phyloP scores from a whole-genome alignment of 2,797 vertebrate genomes.

The Tympanoctomys barrerae region DNA sequence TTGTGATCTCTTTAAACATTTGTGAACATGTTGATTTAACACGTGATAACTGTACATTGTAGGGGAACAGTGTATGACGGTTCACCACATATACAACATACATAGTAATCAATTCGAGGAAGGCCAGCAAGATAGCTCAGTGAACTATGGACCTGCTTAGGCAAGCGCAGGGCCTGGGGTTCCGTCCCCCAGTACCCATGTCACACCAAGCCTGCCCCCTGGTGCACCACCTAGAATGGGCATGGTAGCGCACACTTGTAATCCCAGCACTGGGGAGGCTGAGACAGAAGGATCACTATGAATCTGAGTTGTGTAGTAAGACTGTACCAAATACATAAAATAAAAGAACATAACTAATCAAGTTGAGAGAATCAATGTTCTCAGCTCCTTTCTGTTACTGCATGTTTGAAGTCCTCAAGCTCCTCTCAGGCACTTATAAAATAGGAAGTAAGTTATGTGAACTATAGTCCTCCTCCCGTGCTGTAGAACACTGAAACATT shows the following conservation, averaged over 20 bases:
- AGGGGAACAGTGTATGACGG: not conserved
- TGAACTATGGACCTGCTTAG: too few relatives aligned
- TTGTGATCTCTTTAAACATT: not conserved
- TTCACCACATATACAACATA: not conserved
- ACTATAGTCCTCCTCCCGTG: not conserved
- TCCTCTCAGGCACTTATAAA: not conserved
- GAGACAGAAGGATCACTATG: too few relatives aligned
- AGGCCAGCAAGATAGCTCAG: too few relatives aligned
- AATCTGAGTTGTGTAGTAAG: too few relatives aligned
- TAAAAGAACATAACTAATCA: not conserved
- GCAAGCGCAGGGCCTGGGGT: too few relatives aligned
- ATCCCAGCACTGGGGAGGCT: too few relatives aligned
- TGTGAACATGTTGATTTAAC: not conserved
- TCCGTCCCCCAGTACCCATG: too few relatives aligned
- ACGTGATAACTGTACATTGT: not conserved
- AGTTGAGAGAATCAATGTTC: not conserved
- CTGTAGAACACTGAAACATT: not conserved
- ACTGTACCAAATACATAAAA: too few relatives aligned
- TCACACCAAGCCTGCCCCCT: too few relatives aligned
- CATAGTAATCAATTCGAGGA: not conserved
- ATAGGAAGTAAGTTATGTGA: not conserved
- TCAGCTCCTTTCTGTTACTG: not conserved
- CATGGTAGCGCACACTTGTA: too few relatives aligned
- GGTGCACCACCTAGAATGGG: too few relatives aligned
- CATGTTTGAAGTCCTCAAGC: too few relatives aligned